A percentile compares a stretch with the other conserved stretches of the same genome.
Conservation (phyloP, 2,888 invertebrate genomes). For the Carcina quercana region DNA sequence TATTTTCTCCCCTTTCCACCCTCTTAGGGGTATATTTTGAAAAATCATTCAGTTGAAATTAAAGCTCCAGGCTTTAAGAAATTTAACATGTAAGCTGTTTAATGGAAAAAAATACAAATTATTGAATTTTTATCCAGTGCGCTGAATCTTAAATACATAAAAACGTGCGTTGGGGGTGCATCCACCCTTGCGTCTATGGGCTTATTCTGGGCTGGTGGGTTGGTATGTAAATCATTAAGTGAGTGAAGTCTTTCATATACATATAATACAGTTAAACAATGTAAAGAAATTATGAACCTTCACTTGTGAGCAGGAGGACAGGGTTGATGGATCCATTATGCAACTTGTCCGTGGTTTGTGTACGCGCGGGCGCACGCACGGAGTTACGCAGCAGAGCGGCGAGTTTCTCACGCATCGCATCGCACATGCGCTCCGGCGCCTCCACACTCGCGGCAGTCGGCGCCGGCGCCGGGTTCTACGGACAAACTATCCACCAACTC, state of each 20-base stretch:
- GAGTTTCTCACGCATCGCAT: conserved; percentile 68
- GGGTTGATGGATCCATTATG: conserved; percentile 49
- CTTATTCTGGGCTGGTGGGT: too few species aligned
- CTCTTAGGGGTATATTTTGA: too few species aligned
- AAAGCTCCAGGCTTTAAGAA: too few species aligned
- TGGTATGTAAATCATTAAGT: too few species aligned
- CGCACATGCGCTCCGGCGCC: conserved; percentile 44
- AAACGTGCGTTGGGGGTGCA: too few species aligned
- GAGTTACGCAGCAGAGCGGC: conserved; percentile 52
- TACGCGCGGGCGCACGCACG: conserved; percentile 41
- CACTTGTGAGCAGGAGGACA: conserved; percentile 51
- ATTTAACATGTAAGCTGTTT: too few species aligned
- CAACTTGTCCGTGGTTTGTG: conserved; percentile 43
- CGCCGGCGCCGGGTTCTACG: conserved; percentile 32
- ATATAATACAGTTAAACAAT: not conserved
- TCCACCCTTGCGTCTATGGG: too few species aligned
- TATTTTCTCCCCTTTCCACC: too few species aligned
- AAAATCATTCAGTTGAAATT: too few species aligned
- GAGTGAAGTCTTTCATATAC: not conserved
- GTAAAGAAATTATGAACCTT: conserved; percentile 31
- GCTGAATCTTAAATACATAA: too few species aligned
- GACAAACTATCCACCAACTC: conserved; percentile 12
- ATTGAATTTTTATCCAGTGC: too few species aligned
- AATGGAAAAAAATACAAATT: too few species aligned
- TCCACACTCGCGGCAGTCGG: conserved; percentile 27